Base-by-base conservation (phyloP, 1,140 invertebrate species). In the Conus ventricosus region DNA sequence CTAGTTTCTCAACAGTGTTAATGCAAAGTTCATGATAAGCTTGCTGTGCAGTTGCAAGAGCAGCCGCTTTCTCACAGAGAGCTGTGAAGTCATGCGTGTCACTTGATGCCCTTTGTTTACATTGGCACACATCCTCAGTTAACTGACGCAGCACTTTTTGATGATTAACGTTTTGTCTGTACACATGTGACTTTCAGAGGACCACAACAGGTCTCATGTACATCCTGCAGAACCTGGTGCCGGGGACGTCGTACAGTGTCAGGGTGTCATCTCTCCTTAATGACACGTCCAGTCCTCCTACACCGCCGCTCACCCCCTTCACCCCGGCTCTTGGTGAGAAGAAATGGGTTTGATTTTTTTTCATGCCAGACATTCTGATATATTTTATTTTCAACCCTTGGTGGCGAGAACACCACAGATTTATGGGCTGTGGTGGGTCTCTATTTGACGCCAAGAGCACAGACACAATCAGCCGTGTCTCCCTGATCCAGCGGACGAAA, bases 141-240 rank as follows among this genome's bases (percentile, higher is more conserved):
- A 67, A 15, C 11, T 13, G 60, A 1, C 20, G 4, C 11, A 67
- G 39, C 39, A 39, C 39, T 39, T 39, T 39, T n/a, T 76, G 71
- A 23, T 23, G 25, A 20, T 25, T 76, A 17, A n/a, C 20, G 39
- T 78, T 7, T 17, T 51, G 39, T 78, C 8, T 60, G 57, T 60
- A 15, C 39, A 60, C 4, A 11, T 60, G 57, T 60, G 10, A 15
- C 39, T 8, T 78, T 17, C 80, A 81, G 80, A 23, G 13, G 15
- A 81, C 4, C 17, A 81, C 80, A 20, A 54, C 7, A 20, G 51
- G 51, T 1, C 80, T 54, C 51, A 81, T 81, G 39, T 81, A 51
- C 51, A 81, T 81, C 80, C 5, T 81, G 80, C 80, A 81, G 25
- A 81, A 81, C 39, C 80, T 81, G 39, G 51, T 23, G 10, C 80